Conservation (phyloP, 1,140 invertebrate genomes). For the Scylla paramamosain region DNA sequence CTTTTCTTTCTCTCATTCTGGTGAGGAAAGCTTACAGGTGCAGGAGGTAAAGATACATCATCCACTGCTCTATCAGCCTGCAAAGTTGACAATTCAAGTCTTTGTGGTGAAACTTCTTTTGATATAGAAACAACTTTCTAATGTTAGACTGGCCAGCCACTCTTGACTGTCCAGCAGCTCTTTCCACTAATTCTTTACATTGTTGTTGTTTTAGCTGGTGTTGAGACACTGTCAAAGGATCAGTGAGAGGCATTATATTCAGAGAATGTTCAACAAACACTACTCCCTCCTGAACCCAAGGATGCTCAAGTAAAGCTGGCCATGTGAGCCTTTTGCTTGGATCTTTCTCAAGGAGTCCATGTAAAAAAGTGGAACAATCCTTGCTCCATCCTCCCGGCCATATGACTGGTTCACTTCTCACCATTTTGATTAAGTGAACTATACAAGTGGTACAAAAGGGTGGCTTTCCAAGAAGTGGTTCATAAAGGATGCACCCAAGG, state of each 20-base stretch:
- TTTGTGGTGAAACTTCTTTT: constrained; percentile 50
- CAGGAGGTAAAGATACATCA: constrained; percentile 26
- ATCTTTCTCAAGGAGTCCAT: constrained; percentile 94
- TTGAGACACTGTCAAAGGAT: constrained; percentile 75
- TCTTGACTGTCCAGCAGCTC: constrained; percentile 73
- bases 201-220: constrained; percentile 76
- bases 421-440: constrained; percentile 91
- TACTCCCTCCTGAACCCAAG: constrained; percentile 81
- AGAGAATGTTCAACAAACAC: constrained; percentile 73
- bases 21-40: background rate
- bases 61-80: background rate
- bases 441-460: constrained; percentile 96
- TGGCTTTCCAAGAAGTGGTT: constrained; percentile 91
- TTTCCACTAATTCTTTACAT: constrained; percentile 70
- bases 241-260: constrained; percentile 68
- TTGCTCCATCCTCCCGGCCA: constrained; percentile 91
- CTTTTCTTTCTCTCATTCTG: constrained; percentile 42
- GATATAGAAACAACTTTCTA: constrained; percentile 54
- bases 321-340: constrained; percentile 90
- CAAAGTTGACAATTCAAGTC: constrained; percentile 12
- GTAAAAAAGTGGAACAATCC: constrained; percentile 91
- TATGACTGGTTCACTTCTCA: constrained; percentile 90
- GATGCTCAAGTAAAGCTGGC: constrained; percentile 92
- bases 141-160: constrained; percentile 56
- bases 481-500: constrained; percentile 90